Percentiles rank a stretch among this genome's conserved stretches.
These are phyloP conservation scores for Dermolepida albohirtum DNA, from an alignment of 2,888 invertebrate genomes.

Conservation along the genomic window DNA sequence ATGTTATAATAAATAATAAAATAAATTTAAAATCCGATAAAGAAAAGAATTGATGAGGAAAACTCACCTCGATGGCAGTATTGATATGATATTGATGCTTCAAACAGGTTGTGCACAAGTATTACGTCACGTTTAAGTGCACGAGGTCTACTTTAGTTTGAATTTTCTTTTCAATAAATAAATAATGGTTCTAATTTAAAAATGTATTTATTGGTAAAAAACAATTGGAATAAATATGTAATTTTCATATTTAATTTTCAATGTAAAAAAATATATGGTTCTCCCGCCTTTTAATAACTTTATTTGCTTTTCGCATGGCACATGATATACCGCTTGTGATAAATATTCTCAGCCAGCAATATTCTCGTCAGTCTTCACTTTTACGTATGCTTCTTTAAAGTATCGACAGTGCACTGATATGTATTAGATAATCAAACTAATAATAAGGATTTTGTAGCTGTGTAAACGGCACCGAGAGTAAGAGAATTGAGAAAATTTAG, in stretches of 20 bases:
- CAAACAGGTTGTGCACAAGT: too few species aligned
- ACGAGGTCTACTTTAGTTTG: too few species aligned
- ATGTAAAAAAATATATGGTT: neutral
- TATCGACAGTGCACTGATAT: neutral
- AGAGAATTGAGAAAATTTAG: neutral
- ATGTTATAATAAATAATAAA: too few species aligned
- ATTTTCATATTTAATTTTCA: neutral
- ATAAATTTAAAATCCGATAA: too few species aligned
- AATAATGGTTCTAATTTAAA: too few species aligned
- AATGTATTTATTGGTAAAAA: too few species aligned
- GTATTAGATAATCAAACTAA: conserved; percentile 2
- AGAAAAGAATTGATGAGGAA: too few species aligned
- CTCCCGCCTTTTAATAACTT: neutral
- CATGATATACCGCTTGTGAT: conserved; percentile 9
- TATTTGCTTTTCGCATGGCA: conserved; percentile 15
- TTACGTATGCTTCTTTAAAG: neutral
- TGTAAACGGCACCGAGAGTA: conserved; percentile 4
- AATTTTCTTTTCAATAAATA: too few species aligned
- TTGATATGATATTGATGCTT: too few species aligned
- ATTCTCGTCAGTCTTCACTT: neutral
- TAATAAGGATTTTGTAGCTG: conserved; percentile 11
- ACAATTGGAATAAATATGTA: neutral
- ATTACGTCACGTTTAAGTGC: too few species aligned
- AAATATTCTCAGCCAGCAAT: neutral
- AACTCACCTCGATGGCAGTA: too few species aligned